Base-by-base conservation (phyloP, 2,888 invertebrate genomes). In the Tachina grossa region DNA sequence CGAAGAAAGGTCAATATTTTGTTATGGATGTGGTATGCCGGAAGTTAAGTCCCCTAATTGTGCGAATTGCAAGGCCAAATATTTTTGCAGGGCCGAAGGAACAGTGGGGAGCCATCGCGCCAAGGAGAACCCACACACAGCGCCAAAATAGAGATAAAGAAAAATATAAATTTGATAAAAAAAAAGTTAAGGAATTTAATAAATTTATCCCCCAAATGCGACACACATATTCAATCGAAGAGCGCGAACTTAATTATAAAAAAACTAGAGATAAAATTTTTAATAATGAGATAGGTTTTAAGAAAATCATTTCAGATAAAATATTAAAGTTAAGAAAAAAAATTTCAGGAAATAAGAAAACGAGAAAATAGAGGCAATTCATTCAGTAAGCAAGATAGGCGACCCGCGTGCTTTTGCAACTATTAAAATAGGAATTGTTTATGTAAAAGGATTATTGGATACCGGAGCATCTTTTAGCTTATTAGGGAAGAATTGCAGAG, bases 401-500 rank as follows among this genome's bases (percentile, higher is more conserved):
- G 57, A 77, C 13, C 43, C 45, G 4, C n/a, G 76, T 3, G 57
- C 66, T 2, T 77, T 47, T 57, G 76, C 47, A 1, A 14, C 66
- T 39, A 55, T 77, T 13, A 4, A 8, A 1, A 19, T 74, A 14
- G 66, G 57, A 1, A 43, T 41, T 1, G 2, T 45, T 6, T 45
- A 5, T 6, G 11, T 71, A 10, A 61, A 4, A 16, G 79, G 63
- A 1, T 22, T 79, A 11, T 39, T 79, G 55, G 79, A 83, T 13
- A 66, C 68, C 0, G 78, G 66, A 10, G 72, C 71, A 1, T 53
- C 69, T 0, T 8, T 77, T 6, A 57, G 61, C 19, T n/a, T 83
- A 9, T 19, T 72, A 13, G 77, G 83, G 1, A 69, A 65, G 19
- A 45, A 45, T 0, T 83, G 83, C 9, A 55, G 65, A 1, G 83